These are phyloP conservation scores for Neuroscelio doddi DNA, from an alignment of 2,888 invertebrate species.

Conservation along the genomic window DNA sequence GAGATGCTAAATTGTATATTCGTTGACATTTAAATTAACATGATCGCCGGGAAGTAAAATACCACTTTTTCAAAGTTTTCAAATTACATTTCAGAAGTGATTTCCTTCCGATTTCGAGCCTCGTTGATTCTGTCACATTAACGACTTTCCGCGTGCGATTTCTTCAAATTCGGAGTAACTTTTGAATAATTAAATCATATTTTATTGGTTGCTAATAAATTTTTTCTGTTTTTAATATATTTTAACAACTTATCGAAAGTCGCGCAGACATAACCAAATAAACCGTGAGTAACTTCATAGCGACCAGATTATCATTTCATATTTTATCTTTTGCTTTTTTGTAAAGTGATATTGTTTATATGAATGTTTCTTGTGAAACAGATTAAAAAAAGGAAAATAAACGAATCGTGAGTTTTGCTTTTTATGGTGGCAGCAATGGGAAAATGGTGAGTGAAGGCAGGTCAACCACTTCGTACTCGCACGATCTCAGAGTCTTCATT, in stretches of 20 bases:
- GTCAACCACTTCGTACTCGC: constrained; percentile 60
- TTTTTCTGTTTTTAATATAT: background rate
- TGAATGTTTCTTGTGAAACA: background rate
- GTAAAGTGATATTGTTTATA: background rate
- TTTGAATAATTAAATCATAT: background rate
- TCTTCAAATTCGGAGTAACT: background rate
- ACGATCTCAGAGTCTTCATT: constrained; percentile 40
- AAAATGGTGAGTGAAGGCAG: constrained; percentile 61
- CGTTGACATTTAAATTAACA: background rate
- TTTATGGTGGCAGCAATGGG: constrained; percentile 63
- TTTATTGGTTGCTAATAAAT: background rate
- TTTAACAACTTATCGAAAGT: background rate
- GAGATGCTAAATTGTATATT: constrained; percentile 53
- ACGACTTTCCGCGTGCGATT: constrained; percentile 4
- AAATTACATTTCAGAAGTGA: background rate
- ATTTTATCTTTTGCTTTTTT: background rate
- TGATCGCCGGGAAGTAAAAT: background rate
- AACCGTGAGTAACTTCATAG: background rate
- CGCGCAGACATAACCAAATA: constrained; percentile 51
- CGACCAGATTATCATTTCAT: background rate
- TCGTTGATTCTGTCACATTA: constrained; percentile 5
- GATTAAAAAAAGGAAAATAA: constrained; percentile 2
- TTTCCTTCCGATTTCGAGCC: background rate
- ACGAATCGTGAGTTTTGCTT: constrained; percentile 3
- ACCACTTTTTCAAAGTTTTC: too few relatives aligned